phyloP scores from a whole-genome alignment of 2,888 invertebrate genomes.

The Helleia helle region DNA sequence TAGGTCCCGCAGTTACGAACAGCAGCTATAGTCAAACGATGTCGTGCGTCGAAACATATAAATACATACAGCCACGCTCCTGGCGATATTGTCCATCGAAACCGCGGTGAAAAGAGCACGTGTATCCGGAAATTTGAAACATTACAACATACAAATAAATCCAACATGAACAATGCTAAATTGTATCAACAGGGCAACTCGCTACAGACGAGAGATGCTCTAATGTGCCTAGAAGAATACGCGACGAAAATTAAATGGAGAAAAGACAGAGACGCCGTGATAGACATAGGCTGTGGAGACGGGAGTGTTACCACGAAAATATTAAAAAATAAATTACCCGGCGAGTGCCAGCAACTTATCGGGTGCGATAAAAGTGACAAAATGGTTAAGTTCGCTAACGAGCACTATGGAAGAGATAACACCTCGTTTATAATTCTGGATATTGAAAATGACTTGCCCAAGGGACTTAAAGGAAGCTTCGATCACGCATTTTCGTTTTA shows the following conservation, averaged over 20 bases:
- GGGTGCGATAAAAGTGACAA: constrained; percentile 81
- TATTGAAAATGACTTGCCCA: constrained; percentile 68
- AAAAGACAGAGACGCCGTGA: constrained; percentile 44
- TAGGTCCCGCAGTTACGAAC: neutral
- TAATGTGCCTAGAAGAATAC: constrained; percentile 78
- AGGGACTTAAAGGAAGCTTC: constrained; percentile 64
- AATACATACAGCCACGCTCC: constrained; percentile 47
- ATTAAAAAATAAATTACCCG: constrained; percentile 76
- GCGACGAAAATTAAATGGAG: constrained; percentile 73
- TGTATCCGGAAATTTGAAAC: constrained; percentile 14
- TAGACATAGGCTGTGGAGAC: constrained; percentile 85
- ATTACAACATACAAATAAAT: too few species aligned
- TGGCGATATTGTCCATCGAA: constrained; percentile 45
- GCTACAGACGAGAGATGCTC: constrained; percentile 76
- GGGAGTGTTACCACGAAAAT: constrained; percentile 78
- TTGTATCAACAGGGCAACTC: constrained; percentile 79
- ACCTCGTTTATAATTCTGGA: constrained; percentile 72
- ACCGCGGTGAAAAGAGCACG: constrained; percentile 42
- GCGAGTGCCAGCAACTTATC: constrained; percentile 60
- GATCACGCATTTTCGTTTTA: constrained; percentile 85
- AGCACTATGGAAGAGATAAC: constrained; percentile 56
- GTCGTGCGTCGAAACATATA: constrained; percentile 45
- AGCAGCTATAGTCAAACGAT: constrained; percentile 27
- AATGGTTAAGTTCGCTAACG: constrained; percentile 80
- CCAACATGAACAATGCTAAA: constrained; percentile 74